Evolutionary conservation across 2,888 invertebrate genomes (phyloP).

Genomic region (Barypeithes pellucidus): DNA sequence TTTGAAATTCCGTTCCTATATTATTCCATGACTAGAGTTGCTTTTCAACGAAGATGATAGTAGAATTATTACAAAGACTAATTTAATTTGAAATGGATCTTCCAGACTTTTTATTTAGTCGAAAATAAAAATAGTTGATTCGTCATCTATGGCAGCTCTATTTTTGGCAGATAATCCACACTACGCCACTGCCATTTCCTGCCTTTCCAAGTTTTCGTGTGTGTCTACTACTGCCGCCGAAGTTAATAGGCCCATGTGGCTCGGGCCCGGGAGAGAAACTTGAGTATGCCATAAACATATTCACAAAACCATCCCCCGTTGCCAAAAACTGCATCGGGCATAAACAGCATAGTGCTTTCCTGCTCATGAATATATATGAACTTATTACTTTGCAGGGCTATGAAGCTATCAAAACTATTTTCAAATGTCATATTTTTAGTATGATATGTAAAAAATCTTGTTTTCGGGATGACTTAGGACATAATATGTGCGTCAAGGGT

Average conservation of each 20-base stretch:
- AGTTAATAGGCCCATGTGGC: conserved; percentile 61
- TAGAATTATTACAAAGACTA: no score
- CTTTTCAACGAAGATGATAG: no score
- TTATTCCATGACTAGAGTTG: no score
- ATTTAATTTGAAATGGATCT: no score
- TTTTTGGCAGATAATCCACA: neutral
- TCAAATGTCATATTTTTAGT: neutral
- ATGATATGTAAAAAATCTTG: neutral
- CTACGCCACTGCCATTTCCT: conserved; percentile 20
- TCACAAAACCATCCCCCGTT: conserved; percentile 56
- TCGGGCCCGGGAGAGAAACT: conserved; percentile 52
- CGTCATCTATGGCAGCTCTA: no score
- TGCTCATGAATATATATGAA: conserved; percentile 47
- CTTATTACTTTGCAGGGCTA: conserved; percentile 29
- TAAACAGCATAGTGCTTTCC: conserved; percentile 24
- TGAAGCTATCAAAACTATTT: conserved; percentile 16
- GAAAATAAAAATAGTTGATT: no score
- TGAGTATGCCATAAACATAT: conserved; percentile 57
- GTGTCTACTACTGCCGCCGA: conserved; percentile 29
- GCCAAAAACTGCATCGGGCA: conserved; percentile 57
- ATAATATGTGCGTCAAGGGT: no score
- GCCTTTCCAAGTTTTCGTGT: conserved; percentile 43
- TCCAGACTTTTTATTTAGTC: no score
- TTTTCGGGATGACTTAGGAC: no score
- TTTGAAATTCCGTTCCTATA: no score